phyloP scores from a whole-genome alignment of 2,888 invertebrate genomes.

The Spialia ferax region DNA sequence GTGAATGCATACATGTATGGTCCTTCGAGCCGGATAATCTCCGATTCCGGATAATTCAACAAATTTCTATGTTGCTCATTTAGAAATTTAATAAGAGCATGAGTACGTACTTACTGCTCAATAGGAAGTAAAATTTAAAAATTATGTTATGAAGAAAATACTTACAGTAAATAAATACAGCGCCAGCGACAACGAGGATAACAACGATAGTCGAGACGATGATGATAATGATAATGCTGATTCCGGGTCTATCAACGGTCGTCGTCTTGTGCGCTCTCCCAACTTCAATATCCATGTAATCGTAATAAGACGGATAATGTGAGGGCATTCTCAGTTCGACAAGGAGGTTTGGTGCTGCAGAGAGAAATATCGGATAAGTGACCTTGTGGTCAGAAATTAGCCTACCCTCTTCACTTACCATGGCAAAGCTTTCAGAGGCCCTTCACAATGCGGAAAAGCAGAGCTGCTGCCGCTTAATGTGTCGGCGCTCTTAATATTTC shows the following conservation, averaged over 20 bases:
- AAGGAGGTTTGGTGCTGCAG: constrained; percentile 64
- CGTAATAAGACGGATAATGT: constrained; percentile 73
- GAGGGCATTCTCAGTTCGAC: constrained; percentile 69
- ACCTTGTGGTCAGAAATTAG: constrained; percentile 8
- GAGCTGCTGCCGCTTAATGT: constrained; percentile 6
- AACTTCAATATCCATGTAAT: constrained; percentile 65
- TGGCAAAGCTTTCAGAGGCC: background rate
- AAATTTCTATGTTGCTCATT: no score
- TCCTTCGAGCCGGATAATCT: no score
- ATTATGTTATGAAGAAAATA: no score
- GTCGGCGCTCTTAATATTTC: constrained; percentile 20
- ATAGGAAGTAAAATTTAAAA: no score
- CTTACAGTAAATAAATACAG: constrained; percentile 55
- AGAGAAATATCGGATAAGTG: constrained; percentile 28
- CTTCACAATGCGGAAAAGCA: background rate
- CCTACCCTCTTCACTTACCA: constrained; percentile 23
- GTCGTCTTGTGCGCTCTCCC: constrained; percentile 50
- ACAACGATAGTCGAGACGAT: constrained; percentile 54
- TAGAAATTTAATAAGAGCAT: no score
- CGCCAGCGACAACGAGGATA: constrained; percentile 51
- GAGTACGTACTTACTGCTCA: no score
- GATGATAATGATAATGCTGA: constrained; percentile 58
- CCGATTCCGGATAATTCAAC: no score
- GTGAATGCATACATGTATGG: no score
- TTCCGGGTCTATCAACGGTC: constrained; percentile 56